A percentile compares a stretch with the other conserved stretches of the same genome.
Conservation (phyloP, 2,797 vertebrate genomes). For the Martes flavigula region DNA sequence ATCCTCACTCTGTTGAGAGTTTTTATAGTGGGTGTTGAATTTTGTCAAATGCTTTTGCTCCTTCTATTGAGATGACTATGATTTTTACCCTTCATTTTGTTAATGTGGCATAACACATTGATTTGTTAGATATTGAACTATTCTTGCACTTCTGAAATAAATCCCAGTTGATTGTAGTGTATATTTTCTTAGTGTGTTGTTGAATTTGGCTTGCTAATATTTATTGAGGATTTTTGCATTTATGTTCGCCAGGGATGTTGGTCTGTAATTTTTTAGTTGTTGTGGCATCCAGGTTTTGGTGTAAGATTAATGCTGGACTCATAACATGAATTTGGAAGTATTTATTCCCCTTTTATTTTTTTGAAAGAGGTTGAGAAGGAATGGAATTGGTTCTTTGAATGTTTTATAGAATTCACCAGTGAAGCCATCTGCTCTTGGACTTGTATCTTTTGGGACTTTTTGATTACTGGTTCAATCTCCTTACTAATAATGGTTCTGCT, state of each 20-base stretch:
- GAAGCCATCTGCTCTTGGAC: not conserved
- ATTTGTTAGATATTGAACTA: not conserved
- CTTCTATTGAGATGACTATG: not conserved
- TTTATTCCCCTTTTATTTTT: not conserved
- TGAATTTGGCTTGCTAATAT: not conserved
- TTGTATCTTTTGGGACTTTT: not conserved
- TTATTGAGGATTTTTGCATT: not conserved
- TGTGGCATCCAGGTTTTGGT: not conserved
- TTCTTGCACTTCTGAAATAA: not conserved
- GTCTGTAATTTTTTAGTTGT: not conserved
- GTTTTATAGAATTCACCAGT: not conserved
- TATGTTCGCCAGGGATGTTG: not conserved
- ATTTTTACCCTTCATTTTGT: not conserved
- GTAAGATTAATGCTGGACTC: not conserved
- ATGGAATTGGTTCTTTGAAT: not conserved
- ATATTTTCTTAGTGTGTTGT: not conserved
- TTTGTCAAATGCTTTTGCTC: not conserved
- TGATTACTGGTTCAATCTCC: not conserved
- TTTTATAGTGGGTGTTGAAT: not conserved
- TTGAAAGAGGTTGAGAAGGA: not conserved
- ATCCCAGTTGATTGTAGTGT: not conserved
- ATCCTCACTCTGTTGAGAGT: not conserved
- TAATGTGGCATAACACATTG: not conserved
- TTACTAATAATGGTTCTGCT: not conserved
- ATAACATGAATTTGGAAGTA: not conserved